phyloP scores from a whole-genome alignment of 2,113 vertebrate species.

The Petroica traversi region DNA sequence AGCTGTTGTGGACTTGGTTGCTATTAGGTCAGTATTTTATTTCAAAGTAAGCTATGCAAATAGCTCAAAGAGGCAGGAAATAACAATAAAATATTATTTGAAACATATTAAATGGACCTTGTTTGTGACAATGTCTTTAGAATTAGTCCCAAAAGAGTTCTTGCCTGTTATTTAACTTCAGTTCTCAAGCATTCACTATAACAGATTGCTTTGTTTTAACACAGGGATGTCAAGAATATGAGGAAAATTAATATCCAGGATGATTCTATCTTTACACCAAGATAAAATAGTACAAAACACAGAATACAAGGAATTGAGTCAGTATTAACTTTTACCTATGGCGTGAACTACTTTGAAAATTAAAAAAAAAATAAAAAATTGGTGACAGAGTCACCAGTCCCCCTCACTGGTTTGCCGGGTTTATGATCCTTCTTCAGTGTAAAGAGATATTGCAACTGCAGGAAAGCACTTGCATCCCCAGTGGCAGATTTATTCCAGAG shows the following conservation, averaged over 20 bases:
- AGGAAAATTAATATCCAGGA: not conserved
- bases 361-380: not conserved
- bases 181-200: not conserved
- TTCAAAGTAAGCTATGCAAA: not conserved
- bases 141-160: not conserved
- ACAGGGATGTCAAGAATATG: not conserved
- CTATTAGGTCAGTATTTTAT: not conserved
- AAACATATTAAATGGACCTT: not conserved
- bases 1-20: not conserved
- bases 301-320: not conserved
- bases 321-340: not conserved
- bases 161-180: not conserved
- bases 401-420: not conserved
- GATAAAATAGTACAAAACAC: not conserved
- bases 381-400: not conserved
- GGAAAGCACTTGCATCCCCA: not conserved
- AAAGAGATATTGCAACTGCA: not conserved
- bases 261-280: not conserved
- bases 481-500: not conserved
- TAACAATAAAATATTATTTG: not conserved
- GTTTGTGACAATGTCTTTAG: not conserved
- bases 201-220: not conserved
- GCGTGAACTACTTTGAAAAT: not conserved
- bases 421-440: not conserved
- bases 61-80: not conserved